A percentile compares a stretch with the other conserved stretches of the same genome.
Conservation (phyloP, 2,888 invertebrate species). For the Sinotaia quadrata region DNA sequence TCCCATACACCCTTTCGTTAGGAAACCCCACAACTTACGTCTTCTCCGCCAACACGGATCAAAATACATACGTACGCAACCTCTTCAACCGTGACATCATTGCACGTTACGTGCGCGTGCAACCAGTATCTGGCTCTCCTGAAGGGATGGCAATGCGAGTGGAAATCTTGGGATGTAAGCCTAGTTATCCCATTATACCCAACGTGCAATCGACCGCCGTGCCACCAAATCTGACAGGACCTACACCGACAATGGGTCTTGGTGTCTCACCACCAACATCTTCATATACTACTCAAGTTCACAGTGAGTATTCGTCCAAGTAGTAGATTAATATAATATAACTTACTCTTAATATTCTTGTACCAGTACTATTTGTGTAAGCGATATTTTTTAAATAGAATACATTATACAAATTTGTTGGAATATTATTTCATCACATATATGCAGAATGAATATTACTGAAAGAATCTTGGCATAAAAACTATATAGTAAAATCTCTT, state of each 20-base stretch:
- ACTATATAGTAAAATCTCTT: not conserved
- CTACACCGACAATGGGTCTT: slow-evolving; percentile 9
- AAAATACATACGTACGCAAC: slow-evolving; percentile 45
- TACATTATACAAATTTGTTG: too few relatives aligned
- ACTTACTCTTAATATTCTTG: too few relatives aligned
- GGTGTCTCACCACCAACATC: not conserved
- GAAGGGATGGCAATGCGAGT: slow-evolving; percentile 49
- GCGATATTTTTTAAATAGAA: too few relatives aligned
- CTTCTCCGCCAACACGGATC: slow-evolving; percentile 52
- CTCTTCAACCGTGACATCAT: slow-evolving; percentile 59
- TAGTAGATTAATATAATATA: too few relatives aligned
- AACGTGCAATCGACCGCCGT: slow-evolving; percentile 33
- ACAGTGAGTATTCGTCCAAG: not conserved
- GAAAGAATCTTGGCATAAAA: not conserved
- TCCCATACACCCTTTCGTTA: slow-evolving; percentile 46
- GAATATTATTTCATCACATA: too few relatives aligned
- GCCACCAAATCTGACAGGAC: slow-evolving; percentile 15
- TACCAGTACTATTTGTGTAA: too few relatives aligned
- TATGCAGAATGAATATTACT: not conserved
- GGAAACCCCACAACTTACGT: slow-evolving; percentile 43
- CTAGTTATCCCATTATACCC: slow-evolving; percentile 37
- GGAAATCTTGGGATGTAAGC: slow-evolving; percentile 57
- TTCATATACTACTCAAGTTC: not conserved
- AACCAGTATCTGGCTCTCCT: slow-evolving; percentile 44
- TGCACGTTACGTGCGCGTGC: slow-evolving; percentile 53